Conservation (phyloP, 2,113 vertebrate genomes). For the Tragelaphus strepsiceros region DNA sequence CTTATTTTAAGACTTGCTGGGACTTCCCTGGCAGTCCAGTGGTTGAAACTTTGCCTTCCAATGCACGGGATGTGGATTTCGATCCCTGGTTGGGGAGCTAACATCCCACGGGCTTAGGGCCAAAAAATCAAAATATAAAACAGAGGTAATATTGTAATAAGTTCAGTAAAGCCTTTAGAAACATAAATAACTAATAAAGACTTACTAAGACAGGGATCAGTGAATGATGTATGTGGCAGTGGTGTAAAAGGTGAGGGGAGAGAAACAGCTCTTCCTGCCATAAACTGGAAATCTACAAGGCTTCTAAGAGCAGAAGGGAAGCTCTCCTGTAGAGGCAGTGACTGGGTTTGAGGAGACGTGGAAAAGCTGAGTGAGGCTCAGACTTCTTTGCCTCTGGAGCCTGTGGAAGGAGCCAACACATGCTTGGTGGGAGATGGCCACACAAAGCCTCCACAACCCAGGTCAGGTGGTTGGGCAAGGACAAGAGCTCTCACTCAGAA, state of each 20-base stretch:
- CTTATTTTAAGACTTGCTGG: not conserved
- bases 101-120: not conserved
- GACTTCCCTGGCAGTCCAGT: not conserved
- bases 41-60: not conserved
- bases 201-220: not conserved
- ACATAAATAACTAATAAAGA: not conserved
- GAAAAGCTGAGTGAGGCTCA: not conserved
- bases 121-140: not conserved
- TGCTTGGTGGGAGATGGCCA: not conserved
- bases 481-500: not conserved
- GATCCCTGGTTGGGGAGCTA: not conserved
- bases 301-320: not conserved
- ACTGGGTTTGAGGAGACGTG: not conserved
- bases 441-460: not conserved
- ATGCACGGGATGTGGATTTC: not conserved
- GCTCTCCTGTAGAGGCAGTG: not conserved
- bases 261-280: not conserved
- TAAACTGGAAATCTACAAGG: not conserved
- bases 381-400: not conserved
- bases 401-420: not conserved
- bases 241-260: not conserved
- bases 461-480: not conserved
- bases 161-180: not conserved
- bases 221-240: not conserved
- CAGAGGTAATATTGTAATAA: not conserved